Percentiles rank a stretch among this genome's conserved stretches.
Evolutionary conservation across 2,797 vertebrate genomes (phyloP).

Genomic region (Lithobates sylvaticus): DNA sequence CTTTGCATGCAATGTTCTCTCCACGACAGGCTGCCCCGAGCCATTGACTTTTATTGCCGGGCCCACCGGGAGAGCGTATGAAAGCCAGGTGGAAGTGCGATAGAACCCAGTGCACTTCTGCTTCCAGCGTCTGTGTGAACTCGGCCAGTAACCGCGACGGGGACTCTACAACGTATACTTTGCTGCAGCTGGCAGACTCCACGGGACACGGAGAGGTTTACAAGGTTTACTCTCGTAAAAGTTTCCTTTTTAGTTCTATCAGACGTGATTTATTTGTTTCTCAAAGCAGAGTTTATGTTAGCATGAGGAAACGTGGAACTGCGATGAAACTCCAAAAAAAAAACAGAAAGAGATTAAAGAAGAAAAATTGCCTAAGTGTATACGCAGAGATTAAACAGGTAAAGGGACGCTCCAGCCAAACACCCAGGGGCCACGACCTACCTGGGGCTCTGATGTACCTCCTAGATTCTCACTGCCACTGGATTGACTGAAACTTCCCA

Average conservation of each 20-base stretch:
- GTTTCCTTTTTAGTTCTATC: neutral
- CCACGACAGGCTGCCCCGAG: no score
- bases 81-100: neutral
- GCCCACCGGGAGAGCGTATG: neutral
- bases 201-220: slow-evolving; percentile 32
- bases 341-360: neutral
- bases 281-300: slow-evolving; percentile 17
- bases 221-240: slow-evolving; percentile 19
- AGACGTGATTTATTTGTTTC: slow-evolving; percentile 32
- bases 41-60: neutral
- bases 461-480: no score
- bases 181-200: slow-evolving; percentile 3
- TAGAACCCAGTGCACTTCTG: neutral
- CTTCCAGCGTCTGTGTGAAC: neutral
- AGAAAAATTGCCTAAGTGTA: neutral
- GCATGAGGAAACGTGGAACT: neutral
- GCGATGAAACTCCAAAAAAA: slow-evolving; percentile 1
- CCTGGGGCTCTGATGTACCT: neutral
- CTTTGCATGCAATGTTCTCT: neutral
- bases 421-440: neutral
- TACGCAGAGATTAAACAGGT: neutral
- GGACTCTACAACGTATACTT: neutral
- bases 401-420: neutral
- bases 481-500: no score
- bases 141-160: neutral